Evolutionary conservation across 92 coral and sea anemone species (phyloP).

Genomic region (Epizoanthus stellaris): DNA sequence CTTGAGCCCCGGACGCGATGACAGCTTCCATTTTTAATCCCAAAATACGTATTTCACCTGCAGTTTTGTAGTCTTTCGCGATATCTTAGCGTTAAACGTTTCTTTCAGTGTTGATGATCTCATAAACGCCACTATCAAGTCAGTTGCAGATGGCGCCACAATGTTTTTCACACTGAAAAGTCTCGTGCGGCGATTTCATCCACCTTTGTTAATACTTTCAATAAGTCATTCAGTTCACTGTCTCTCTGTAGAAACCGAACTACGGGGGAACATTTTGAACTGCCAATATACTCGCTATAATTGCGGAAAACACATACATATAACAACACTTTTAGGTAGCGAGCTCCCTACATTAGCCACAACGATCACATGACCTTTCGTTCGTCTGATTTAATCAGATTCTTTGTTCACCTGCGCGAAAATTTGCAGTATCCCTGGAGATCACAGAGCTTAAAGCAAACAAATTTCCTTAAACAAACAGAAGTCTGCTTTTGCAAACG

Average conservation of each 20-base stretch:
- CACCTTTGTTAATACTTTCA: slow-evolving; percentile 21
- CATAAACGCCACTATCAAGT: neutral
- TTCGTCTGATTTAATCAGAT: slow-evolving; percentile 23
- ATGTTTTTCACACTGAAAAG: neutral
- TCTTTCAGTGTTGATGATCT: neutral
- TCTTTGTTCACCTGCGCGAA: slow-evolving; percentile 44
- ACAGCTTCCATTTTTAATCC: slow-evolving; percentile 77
- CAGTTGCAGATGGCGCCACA: slow-evolving; percentile 23
- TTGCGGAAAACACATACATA: neutral
- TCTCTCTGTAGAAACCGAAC: slow-evolving; percentile 4
- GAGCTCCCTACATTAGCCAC: neutral
- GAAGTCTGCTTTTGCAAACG: slow-evolving; percentile 8
- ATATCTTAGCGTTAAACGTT: neutral
- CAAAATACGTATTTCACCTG: neutral
- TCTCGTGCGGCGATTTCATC: slow-evolving; percentile 26
- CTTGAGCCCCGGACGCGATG: slow-evolving; percentile 86
- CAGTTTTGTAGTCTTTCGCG: neutral
- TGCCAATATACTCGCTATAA: neutral
- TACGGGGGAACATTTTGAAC: neutral
- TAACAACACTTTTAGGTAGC: neutral
- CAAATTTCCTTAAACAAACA: slow-evolving; percentile 27
- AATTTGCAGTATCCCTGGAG: slow-evolving; percentile 31
- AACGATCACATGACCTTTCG: slow-evolving; percentile 6
- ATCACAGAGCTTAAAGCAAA: slow-evolving; percentile 13
- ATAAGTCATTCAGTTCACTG: neutral